Percentiles rank a stretch among this genome's conserved stretches.
Conservation (phyloP, 2,888 invertebrate species). For the Drosophila anomalata region DNA sequence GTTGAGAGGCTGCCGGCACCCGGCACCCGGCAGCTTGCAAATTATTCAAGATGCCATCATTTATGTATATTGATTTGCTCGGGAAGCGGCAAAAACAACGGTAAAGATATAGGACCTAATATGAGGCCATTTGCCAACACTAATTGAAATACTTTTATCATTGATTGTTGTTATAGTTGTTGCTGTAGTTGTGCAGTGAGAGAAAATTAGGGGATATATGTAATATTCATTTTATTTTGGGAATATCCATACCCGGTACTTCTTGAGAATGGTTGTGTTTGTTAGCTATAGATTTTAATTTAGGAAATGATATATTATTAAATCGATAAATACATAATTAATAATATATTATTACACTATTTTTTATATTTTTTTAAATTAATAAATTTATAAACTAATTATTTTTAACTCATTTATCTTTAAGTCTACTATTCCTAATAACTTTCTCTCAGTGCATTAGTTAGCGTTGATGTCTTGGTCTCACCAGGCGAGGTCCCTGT, state of each 20-base stretch:
- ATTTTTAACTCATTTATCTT: no score
- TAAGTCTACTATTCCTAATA: no score
- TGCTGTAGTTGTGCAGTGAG: background rate
- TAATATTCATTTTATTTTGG: no score
- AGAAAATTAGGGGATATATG: background rate
- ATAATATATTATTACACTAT: no score
- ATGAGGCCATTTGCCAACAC: constrained; percentile 65
- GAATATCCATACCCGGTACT: no score
- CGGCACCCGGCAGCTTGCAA: constrained; percentile 46
- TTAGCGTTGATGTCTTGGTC: constrained; percentile 23
- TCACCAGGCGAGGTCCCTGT: constrained; percentile 19
- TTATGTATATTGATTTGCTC: constrained; percentile 50
- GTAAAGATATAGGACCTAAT: constrained; percentile 6
- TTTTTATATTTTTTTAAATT: no score
- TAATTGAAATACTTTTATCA: constrained; percentile 79
- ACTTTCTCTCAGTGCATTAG: constrained; percentile 1
- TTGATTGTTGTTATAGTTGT: constrained; percentile 27
- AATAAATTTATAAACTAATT: no score
- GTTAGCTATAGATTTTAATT: no score
- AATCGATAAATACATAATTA: no score
- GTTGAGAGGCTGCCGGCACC: constrained; percentile 26
- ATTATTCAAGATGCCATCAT: constrained; percentile 65
- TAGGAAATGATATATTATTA: no score
- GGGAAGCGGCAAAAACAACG: constrained; percentile 17
- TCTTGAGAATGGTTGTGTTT: no score